A percentile compares a stretch with the other conserved stretches of the same genome.
These are phyloP conservation scores for Erpetoichthys calabaricus DNA, from an alignment of 2,797 vertebrate genomes.

Conservation along the genomic window DNA sequence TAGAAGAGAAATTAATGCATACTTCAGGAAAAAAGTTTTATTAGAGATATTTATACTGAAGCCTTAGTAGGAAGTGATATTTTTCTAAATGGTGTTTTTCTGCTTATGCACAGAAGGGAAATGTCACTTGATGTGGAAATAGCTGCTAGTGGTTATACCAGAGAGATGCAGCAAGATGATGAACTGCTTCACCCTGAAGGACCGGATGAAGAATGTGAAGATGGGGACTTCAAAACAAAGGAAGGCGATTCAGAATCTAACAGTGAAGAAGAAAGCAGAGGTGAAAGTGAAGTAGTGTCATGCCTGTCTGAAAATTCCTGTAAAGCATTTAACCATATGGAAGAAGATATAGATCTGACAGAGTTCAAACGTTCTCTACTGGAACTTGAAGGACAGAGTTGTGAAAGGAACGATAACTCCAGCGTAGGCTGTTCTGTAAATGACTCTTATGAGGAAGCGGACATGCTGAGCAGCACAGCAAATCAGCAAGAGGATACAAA, in stretches of 20 bases:
- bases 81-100: not conserved
- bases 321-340: not conserved
- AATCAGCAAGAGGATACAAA: constrained; percentile 6
- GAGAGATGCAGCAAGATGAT: constrained; percentile 67
- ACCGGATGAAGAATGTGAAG: constrained; percentile 38
- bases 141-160: constrained; percentile 80
- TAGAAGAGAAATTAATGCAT: too few relatives aligned
- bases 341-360: constrained; percentile 40
- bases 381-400: constrained; percentile 48
- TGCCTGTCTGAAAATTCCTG: not conserved
- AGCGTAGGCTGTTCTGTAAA: not conserved
- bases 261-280: constrained; percentile 14
- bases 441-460: constrained; percentile 6
- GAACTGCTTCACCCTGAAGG: constrained; percentile 56
- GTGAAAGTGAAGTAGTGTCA: constrained; percentile 6
- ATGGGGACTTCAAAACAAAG: constrained; percentile 21
- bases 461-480: constrained; percentile 8
- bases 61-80: not conserved
- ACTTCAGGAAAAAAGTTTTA: too few relatives aligned
- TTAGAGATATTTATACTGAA: too few relatives aligned
- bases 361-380: constrained; percentile 52
- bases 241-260: constrained; percentile 21
- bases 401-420: constrained; percentile 1
- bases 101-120: constrained; percentile 45
- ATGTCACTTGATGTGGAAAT: constrained; percentile 75